phyloP scores from a whole-genome alignment of 2,888 invertebrate species.

The Copidosoma aretas region DNA sequence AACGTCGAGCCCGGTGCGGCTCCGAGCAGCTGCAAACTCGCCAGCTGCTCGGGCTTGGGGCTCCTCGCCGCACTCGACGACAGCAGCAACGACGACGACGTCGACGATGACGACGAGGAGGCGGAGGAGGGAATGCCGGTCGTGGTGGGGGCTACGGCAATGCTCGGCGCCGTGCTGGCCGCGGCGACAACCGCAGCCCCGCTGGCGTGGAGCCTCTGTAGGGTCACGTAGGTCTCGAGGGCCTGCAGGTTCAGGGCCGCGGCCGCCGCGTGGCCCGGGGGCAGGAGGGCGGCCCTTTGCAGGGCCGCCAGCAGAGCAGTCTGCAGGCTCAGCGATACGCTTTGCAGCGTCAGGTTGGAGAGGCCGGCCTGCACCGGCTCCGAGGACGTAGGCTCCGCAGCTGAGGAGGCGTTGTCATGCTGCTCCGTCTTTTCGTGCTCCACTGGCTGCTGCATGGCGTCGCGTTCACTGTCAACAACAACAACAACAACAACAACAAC shows the following conservation, averaged over 20 bases:
- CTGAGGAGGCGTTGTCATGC: constrained; percentile 4
- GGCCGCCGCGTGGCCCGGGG: constrained; percentile 83
- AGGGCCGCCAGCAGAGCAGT: constrained; percentile 85
- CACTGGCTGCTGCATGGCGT: constrained; percentile 9
- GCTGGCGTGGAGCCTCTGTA: constrained; percentile 78
- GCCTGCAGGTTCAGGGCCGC: constrained; percentile 86
- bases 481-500: too few relatives aligned
- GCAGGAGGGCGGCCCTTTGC: constrained; percentile 82
- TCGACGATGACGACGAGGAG: constrained; percentile 42
- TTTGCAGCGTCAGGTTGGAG: constrained; percentile 65
- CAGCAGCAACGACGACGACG: constrained; percentile 30
- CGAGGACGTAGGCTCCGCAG: constrained; percentile 2
- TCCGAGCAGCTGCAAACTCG: constrained; percentile 17
- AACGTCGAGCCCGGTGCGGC: constrained; percentile 8
- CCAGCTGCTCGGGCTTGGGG: not conserved
- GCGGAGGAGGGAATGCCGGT: not conserved
- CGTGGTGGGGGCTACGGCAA: constrained; percentile 34
- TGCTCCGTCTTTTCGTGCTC: not conserved
- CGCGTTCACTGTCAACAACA: not conserved
- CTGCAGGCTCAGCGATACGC: constrained; percentile 81
- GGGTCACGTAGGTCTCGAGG: constrained; percentile 82
- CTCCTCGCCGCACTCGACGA: not conserved
- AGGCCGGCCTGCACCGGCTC: constrained; percentile 39
- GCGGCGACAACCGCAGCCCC: constrained; percentile 65
- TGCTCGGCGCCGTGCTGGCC: constrained; percentile 1